phyloP scores from a whole-genome alignment of 2,888 invertebrate genomes.

The Archaeoteleia sp. region DNA sequence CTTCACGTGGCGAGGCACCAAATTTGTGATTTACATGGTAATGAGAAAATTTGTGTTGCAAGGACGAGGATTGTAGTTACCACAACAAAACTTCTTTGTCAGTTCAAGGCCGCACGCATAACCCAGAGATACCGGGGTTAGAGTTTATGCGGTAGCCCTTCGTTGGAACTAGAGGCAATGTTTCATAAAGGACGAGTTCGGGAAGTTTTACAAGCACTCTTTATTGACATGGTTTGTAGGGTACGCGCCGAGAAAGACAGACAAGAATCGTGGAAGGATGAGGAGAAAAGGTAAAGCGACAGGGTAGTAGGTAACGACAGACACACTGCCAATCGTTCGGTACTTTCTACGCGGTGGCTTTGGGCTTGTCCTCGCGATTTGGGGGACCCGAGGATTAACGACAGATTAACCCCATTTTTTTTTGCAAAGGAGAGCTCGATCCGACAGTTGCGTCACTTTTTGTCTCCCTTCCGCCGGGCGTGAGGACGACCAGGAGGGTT shows the following conservation, averaged over 20 bases:
- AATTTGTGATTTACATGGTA: too few relatives aligned
- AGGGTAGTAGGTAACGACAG: too few relatives aligned
- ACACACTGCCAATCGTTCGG: background rate
- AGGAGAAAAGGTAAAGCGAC: background rate
- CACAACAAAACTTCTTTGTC: too few relatives aligned
- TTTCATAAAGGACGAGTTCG: constrained; percentile 25
- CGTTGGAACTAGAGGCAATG: constrained; percentile 17
- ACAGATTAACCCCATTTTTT: constrained; percentile 67
- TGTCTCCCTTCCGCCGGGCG: background rate
- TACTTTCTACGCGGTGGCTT: constrained; percentile 11
- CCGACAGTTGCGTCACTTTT: constrained; percentile 31
- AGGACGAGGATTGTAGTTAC: too few relatives aligned
- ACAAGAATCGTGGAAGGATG: constrained; percentile 4
- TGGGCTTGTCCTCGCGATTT: background rate
- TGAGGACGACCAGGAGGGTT: constrained; percentile 6
- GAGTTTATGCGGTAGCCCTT: constrained; percentile 3
- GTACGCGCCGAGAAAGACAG: constrained; percentile 7
- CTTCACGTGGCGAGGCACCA: too few relatives aligned
- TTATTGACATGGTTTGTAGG: constrained; percentile 3
- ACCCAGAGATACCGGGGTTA: too few relatives aligned
- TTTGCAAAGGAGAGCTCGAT: constrained; percentile 21
- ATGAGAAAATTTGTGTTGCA: too few relatives aligned
- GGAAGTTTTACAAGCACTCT: constrained; percentile 41
- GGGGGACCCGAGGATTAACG: constrained; percentile 58
- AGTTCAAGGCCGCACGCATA: too few relatives aligned